These are phyloP conservation scores for Brachionus koreanus DNA, from an alignment of 1,140 invertebrate genomes.

Conservation along the genomic window DNA sequence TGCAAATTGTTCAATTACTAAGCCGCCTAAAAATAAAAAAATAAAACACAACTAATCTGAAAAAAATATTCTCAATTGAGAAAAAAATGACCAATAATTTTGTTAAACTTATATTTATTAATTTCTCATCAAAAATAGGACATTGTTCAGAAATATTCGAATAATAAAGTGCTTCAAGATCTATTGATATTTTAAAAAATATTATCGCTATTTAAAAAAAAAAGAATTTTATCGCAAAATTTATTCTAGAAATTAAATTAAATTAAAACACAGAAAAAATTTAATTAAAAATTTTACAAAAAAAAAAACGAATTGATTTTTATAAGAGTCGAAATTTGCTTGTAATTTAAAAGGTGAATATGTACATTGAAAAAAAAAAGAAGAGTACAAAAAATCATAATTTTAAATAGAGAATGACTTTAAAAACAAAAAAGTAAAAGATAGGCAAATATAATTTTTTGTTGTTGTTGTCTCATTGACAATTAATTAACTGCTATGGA, in stretches of 20 bases:
- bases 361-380: background rate
- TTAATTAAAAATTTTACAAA: background rate
- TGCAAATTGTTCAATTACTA: conserved; percentile 8
- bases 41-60: no score
- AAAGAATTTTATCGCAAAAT: background rate
- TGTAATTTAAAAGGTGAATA: background rate
- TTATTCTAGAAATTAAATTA: background rate
- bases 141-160: no score
- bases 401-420: background rate
- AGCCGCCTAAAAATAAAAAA: background rate
- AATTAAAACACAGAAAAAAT: background rate
- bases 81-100: background rate
- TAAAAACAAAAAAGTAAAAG: background rate
- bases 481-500: conserved; percentile 26
- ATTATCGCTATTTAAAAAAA: no score
- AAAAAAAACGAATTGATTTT: background rate
- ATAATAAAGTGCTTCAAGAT: no score
- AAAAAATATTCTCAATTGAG: no score
- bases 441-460: background rate
- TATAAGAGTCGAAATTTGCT: background rate
- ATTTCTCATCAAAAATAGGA: no score
- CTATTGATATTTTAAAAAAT: no score
- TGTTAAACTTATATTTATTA: background rate
- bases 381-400: background rate
- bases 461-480: background rate